Conservation (phyloP, 2,797 vertebrate genomes). For the Xerus rutilus region DNA sequence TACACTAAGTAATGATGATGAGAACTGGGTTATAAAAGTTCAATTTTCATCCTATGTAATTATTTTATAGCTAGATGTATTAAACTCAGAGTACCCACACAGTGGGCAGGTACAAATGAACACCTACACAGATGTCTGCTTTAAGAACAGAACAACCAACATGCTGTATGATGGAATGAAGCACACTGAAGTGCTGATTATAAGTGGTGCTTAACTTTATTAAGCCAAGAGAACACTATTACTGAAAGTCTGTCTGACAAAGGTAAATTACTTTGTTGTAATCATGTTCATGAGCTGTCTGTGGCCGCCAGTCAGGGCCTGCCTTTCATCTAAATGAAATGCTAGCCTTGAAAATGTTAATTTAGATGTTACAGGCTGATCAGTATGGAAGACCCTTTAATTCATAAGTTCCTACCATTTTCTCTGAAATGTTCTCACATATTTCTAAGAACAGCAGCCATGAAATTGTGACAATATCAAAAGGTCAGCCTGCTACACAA, state of each 20-base stretch:
- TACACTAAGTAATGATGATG: slow-evolving; percentile 85
- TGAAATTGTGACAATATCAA: slow-evolving; percentile 80
- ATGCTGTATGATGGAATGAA: slow-evolving; percentile 83
- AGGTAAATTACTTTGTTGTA: slow-evolving; percentile 88
- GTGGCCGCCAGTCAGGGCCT: slow-evolving; percentile 83
- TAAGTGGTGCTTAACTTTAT: slow-evolving; percentile 89
- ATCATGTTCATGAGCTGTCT: slow-evolving; percentile 85
- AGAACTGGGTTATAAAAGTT: slow-evolving; percentile 86
- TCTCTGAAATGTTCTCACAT: slow-evolving; percentile 81
- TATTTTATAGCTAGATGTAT: slow-evolving; percentile 84
- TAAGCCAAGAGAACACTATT: slow-evolving; percentile 86
- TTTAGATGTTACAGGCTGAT: slow-evolving; percentile 83
- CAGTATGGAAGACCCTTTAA: slow-evolving; percentile 87
- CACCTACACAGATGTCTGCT: slow-evolving; percentile 84
- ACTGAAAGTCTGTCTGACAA: slow-evolving; percentile 86
- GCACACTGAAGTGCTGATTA: slow-evolving; percentile 85
- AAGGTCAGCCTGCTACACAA: slow-evolving; percentile 80
- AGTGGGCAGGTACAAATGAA: slow-evolving; percentile 86
- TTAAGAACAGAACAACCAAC: slow-evolving; percentile 85
- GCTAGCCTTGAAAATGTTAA: slow-evolving; percentile 87
- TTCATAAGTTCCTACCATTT: slow-evolving; percentile 85
- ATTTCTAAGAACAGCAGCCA: slow-evolving; percentile 82
- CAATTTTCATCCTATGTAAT: slow-evolving; percentile 84
- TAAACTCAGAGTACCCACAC: slow-evolving; percentile 85
- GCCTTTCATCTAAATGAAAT: slow-evolving; percentile 87